Evolutionary conservation across 2,888 invertebrate species (phyloP).

Genomic region (Sturmia bella): DNA sequence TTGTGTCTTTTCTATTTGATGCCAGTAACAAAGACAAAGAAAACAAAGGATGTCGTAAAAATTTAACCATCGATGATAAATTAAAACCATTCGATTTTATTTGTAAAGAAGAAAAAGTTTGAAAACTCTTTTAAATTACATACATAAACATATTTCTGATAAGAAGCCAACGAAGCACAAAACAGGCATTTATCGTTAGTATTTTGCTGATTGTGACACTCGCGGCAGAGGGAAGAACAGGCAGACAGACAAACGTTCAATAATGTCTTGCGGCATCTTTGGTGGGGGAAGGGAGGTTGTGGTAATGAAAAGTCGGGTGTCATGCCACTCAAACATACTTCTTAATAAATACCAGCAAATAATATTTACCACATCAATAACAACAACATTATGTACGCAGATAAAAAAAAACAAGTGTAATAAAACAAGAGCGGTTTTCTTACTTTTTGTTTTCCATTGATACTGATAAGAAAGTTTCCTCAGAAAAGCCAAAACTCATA

Average conservation of each 20-base stretch:
- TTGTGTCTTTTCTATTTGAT: neutral
- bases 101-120: conserved; percentile 38
- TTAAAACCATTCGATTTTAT: conserved; percentile 63
- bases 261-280: conserved; percentile 26
- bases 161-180: conserved; percentile 26
- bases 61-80: conserved; percentile 61
- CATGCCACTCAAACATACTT: conserved; percentile 23
- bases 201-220: conserved; percentile 80
- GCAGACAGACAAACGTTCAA: conserved; percentile 26
- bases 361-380: conserved; percentile 54
- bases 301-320: conserved; percentile 51
- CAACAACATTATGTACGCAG: conserved; percentile 49
- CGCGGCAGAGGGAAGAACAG: conserved; percentile 52
- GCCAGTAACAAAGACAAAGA: neutral
- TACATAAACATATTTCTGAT: conserved; percentile 32
- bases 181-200: conserved; percentile 74
- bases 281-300: conserved; percentile 45
- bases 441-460: conserved; percentile 31
- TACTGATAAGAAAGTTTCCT: conserved; percentile 54
- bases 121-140: conserved; percentile 63
- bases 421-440: conserved; percentile 69
- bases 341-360: conserved; percentile 48
- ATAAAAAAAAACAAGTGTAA: conserved; percentile 69
- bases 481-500: conserved; percentile 51
- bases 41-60: conserved; percentile 56